phyloP scores from a whole-genome alignment of 2,888 invertebrate genomes.

The Zaprionus bogoriensis region DNA sequence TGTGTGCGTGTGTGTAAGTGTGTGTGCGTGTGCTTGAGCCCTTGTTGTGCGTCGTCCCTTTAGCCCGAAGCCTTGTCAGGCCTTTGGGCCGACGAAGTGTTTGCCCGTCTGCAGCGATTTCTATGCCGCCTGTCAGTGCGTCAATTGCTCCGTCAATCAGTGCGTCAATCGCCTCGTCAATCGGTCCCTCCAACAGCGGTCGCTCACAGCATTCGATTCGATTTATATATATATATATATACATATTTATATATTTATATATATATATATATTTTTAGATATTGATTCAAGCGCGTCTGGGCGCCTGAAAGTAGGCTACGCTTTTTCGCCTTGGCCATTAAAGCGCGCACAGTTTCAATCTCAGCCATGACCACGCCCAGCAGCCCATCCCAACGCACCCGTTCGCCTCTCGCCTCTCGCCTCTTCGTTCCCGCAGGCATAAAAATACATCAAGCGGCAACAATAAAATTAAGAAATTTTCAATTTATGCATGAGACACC shows the following conservation, averaged over 20 bases:
- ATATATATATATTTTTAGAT: too few species aligned
- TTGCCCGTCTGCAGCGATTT: not conserved
- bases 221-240: too few species aligned
- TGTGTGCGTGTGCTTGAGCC: not conserved
- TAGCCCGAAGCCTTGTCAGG: conserved; percentile 10
- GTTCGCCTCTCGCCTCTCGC: too few species aligned
- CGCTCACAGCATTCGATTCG: too few species aligned
- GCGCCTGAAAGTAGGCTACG: too few species aligned
- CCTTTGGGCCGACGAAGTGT: conserved; percentile 15
- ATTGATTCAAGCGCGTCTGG: too few species aligned
- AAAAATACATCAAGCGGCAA: conserved; percentile 55
- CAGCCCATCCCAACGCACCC: too few species aligned
- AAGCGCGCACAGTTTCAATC: too few species aligned
- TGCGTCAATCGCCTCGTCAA: not conserved
- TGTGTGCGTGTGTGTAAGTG: not conserved
- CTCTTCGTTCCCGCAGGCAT: conserved; percentile 23
- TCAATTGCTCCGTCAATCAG: conserved; percentile 3
- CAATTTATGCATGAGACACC: conserved; percentile 75
- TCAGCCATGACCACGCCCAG: too few species aligned
- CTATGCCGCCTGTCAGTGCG: not conserved
- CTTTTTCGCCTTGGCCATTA: too few species aligned
- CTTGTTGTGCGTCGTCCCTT: not conserved
- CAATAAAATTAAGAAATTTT: conserved; percentile 77
- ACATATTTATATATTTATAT: too few species aligned
- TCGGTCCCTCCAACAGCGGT: conserved; percentile 27